Evolutionary conservation across 2,888 invertebrate species (phyloP).

Genomic region (Cynaeus angustus): DNA sequence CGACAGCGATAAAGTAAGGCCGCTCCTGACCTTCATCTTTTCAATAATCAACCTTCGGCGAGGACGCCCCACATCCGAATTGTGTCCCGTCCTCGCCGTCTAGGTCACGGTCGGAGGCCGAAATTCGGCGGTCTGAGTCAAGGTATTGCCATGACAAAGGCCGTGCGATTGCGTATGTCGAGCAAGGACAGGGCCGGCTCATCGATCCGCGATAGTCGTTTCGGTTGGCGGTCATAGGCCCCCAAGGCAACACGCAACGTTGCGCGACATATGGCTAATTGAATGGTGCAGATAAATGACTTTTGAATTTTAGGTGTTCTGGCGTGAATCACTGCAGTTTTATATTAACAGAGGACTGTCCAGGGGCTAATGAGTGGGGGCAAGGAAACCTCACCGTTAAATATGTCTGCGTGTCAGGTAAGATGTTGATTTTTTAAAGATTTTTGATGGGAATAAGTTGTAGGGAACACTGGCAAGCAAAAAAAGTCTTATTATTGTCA

Average conservation of each 20-base stretch:
- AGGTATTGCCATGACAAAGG: conserved; percentile 36
- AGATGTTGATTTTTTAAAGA: conserved; percentile 55
- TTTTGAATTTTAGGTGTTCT: conserved; percentile 75
- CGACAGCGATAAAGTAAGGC: not conserved
- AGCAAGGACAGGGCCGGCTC: conserved; percentile 29
- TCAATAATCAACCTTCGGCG: conserved; percentile 19
- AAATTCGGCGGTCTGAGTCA: conserved; percentile 42
- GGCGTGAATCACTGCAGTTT: conserved; percentile 85
- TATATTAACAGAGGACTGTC: conserved; percentile 78
- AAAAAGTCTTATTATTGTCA: too few species aligned
- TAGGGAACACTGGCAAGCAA: too few species aligned
- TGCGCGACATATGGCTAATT: conserved; percentile 47
- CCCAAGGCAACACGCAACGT: not conserved
- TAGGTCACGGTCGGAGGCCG: conserved; percentile 47
- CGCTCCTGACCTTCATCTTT: conserved; percentile 11
- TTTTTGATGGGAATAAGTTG: not conserved
- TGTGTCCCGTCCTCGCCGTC: conserved; percentile 40
- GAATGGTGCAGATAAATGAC: not conserved
- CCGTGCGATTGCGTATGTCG: conserved; percentile 33
- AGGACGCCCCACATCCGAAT: conserved; percentile 29
- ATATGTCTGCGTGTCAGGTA: conserved; percentile 85
- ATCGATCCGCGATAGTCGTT: conserved; percentile 9
- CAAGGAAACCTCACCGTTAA: conserved; percentile 80
- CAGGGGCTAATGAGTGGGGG: conserved; percentile 77
- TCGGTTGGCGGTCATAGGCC: not conserved